Conservation (phyloP, 2,113 vertebrate genomes). For the Barbus barbus region DNA sequence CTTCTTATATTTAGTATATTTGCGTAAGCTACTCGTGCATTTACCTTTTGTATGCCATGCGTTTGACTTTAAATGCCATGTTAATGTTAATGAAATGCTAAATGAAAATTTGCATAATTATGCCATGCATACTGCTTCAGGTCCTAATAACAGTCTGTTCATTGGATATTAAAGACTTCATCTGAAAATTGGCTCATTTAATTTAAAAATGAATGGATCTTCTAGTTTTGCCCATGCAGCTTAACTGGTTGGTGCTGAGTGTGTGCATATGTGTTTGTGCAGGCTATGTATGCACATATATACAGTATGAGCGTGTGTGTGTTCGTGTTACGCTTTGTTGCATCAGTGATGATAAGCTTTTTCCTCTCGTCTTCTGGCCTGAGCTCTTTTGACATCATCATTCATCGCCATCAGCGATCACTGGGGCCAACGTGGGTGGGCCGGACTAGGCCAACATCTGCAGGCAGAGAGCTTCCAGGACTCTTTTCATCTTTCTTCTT, state of each 20-base stretch:
- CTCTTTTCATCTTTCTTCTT: conserved; percentile 12
- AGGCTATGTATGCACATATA: neutral
- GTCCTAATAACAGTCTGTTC: neutral
- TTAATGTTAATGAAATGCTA: neutral
- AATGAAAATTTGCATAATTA: neutral
- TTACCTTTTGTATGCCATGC: neutral
- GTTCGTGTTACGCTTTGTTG: conserved; percentile 30
- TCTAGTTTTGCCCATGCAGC: neutral
- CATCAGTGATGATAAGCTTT: conserved; percentile 37
- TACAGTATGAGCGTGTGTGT: neutral
- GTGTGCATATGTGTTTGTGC: neutral
- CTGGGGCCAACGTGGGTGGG: conserved; percentile 46
- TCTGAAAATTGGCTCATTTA: neutral
- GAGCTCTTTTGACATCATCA: conserved; percentile 48
- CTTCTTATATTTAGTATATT: neutral
- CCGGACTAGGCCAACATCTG: conserved; percentile 48
- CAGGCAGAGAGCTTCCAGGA: conserved; percentile 36
- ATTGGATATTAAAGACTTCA: neutral
- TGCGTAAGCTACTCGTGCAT: neutral
- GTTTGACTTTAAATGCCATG: neutral
- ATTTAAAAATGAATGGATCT: neutral
- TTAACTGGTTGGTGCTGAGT: neutral
- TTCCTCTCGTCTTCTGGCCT: conserved; percentile 34
- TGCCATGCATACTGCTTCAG: neutral
- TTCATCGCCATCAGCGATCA: conserved; percentile 48